These are phyloP conservation scores for Mellivora capensis DNA, from an alignment of 2,113 vertebrate species.

Conservation along the genomic window DNA sequence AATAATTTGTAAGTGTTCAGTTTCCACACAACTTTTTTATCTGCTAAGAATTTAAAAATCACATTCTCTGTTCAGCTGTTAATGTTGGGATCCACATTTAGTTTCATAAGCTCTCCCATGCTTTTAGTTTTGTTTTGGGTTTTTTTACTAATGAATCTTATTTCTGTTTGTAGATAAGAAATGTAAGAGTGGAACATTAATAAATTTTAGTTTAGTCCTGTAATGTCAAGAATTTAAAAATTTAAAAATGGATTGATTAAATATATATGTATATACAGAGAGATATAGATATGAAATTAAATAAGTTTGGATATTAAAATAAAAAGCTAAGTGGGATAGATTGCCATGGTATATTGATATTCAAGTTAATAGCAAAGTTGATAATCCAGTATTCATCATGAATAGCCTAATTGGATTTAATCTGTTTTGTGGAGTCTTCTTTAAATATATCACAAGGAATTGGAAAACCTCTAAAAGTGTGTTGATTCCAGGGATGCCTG, in stretches of 20 bases:
- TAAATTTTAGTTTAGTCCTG: neutral
- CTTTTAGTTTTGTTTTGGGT: neutral
- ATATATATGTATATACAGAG: neutral
- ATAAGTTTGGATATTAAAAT: constrained; percentile 31
- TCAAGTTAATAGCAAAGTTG: neutral
- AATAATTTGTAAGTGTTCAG: neutral
- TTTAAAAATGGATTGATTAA: neutral
- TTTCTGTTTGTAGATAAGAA: neutral
- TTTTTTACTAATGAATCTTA: neutral
- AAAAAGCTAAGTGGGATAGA: neutral
- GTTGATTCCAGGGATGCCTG: too few species aligned
- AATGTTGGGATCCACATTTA: neutral
- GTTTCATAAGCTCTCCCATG: neutral
- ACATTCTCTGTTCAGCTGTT: neutral
- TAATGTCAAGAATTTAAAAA: neutral
- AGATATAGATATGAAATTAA: neutral
- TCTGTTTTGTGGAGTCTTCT: neutral
- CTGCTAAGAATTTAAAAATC: neutral
- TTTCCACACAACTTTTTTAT: neutral
- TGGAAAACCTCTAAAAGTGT: neutral
- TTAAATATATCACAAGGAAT: neutral
- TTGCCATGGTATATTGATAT: neutral
- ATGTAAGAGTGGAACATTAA: neutral
- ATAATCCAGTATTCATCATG: neutral
- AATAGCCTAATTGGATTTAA: neutral